Conservation (phyloP, 23 tunicate genomes). For the Oikopleura dioica region DNA sequence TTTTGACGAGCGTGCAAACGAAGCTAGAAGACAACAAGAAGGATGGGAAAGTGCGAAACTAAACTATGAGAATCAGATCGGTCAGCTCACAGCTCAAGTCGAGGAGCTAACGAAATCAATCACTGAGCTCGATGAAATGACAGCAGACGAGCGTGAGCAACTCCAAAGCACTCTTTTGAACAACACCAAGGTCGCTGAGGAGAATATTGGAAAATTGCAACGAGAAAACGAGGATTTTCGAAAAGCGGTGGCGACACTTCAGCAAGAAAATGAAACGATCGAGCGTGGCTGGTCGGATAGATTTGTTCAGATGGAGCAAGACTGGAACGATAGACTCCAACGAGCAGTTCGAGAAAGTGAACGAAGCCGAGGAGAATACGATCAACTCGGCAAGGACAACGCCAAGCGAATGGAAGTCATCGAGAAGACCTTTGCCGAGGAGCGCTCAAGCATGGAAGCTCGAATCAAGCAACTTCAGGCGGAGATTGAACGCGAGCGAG, state of each 20-base stretch:
- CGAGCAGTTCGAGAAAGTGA: background rate
- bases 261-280: background rate
- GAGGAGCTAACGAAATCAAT: background rate
- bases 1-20: background rate
- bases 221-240: background rate
- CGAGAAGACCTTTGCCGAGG: background rate
- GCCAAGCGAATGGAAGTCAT: background rate
- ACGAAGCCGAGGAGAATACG: background rate
- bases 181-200: background rate
- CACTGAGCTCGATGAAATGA: constrained; percentile 8
- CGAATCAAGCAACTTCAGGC: constrained; percentile 5
- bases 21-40: background rate
- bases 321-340: background rate
- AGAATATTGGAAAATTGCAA: background rate
- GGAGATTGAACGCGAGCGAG: constrained; percentile 6
- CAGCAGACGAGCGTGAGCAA: background rate
- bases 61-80: constrained; percentile 9
- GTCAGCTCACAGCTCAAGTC: background rate
- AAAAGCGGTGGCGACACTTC: background rate
- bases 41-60: constrained; percentile 1
- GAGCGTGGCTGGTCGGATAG: constrained; percentile 4
- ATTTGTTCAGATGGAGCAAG: background rate
- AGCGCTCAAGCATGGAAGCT: background rate
- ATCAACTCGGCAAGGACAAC: background rate
- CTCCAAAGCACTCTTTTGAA: background rate